phyloP scores from a whole-genome alignment of 2,888 invertebrate species.

The Hirtodrosophila alboralis region DNA sequence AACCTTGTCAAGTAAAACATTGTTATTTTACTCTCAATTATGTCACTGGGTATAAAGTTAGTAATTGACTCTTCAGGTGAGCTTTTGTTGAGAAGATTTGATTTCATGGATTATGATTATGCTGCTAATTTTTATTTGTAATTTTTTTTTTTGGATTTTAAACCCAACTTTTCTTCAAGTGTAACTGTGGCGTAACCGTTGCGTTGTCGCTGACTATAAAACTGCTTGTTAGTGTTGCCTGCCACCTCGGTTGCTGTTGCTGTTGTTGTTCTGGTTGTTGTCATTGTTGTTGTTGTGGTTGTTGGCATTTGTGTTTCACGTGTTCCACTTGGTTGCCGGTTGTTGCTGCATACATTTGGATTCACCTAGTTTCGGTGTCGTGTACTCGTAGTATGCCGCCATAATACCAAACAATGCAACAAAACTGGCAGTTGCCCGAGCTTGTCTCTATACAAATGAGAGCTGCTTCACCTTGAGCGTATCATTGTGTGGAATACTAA shows the following conservation, averaged over 20 bases:
- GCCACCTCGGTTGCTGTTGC: slow-evolving; percentile 24
- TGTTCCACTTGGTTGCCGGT: slow-evolving; percentile 28
- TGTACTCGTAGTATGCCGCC: slow-evolving; percentile 40
- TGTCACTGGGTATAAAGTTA: too few relatives aligned
- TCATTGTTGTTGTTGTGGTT: slow-evolving; percentile 11
- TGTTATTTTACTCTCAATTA: too few relatives aligned
- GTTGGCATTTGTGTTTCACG: slow-evolving; percentile 29
- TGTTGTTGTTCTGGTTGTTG: slow-evolving; percentile 1
- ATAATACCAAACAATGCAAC: slow-evolving; percentile 48
- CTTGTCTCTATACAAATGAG: slow-evolving; percentile 20
- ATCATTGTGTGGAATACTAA: slow-evolving; percentile 30
- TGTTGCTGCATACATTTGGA: slow-evolving; percentile 39
- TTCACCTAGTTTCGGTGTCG: slow-evolving; percentile 49
- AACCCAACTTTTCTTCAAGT: slow-evolving; percentile 22
- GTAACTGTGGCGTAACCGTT: slow-evolving; percentile 24
- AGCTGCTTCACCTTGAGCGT: slow-evolving; percentile 51
- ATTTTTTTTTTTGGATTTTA: too few relatives aligned
- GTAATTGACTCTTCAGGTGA: too few relatives aligned
- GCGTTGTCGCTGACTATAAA: slow-evolving; percentile 63
- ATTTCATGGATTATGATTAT: too few relatives aligned
- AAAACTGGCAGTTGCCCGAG: slow-evolving; percentile 29
- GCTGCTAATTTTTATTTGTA: too few relatives aligned
- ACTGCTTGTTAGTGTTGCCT: slow-evolving; percentile 46
- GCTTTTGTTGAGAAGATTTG: too few relatives aligned
- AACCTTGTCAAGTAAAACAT: too few relatives aligned